These are phyloP conservation scores for Symphodus melops DNA, from an alignment of 2,113 vertebrate species.

Conservation along the genomic window DNA sequence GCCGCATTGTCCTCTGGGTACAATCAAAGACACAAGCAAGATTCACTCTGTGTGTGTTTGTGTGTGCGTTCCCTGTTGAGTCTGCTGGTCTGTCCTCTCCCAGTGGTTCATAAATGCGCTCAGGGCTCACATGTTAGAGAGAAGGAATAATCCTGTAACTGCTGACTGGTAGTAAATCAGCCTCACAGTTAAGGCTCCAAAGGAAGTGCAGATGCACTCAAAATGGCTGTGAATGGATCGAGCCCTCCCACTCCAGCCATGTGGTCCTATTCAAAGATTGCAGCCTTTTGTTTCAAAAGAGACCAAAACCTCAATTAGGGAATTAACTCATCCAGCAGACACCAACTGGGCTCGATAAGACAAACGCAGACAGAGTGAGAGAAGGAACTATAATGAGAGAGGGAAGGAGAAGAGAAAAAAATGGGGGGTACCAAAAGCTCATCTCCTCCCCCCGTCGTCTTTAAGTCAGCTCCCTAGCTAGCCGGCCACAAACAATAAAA, in stretches of 20 bases:
- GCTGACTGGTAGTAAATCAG: constrained; percentile 69
- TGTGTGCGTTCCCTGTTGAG: constrained; percentile 4
- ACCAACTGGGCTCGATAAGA: constrained; percentile 54
- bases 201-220: constrained; percentile 71
- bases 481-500: constrained; percentile 67
- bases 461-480: constrained; percentile 62
- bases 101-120: constrained; percentile 37
- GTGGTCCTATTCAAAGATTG: constrained; percentile 71
- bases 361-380: constrained; percentile 28
- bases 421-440: constrained; percentile 51
- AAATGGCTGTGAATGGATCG: constrained; percentile 68
- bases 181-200: constrained; percentile 47
- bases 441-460: constrained; percentile 59
- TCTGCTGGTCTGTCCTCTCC: constrained; percentile 23
- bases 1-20: constrained; percentile 56
- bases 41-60: constrained; percentile 27
- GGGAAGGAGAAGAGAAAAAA: constrained; percentile 42
- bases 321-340: constrained; percentile 69
- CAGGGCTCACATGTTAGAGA: constrained; percentile 6
- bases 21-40: constrained; percentile 41
- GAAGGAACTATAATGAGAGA: constrained; percentile 35
- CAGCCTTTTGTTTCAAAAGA: constrained; percentile 66
- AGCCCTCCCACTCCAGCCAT: constrained; percentile 70
- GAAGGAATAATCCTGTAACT: constrained; percentile 44
- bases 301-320: constrained; percentile 51